These are phyloP conservation scores for Notodromas monacha DNA, from an alignment of 2,888 invertebrate species.

Conservation along the genomic window DNA sequence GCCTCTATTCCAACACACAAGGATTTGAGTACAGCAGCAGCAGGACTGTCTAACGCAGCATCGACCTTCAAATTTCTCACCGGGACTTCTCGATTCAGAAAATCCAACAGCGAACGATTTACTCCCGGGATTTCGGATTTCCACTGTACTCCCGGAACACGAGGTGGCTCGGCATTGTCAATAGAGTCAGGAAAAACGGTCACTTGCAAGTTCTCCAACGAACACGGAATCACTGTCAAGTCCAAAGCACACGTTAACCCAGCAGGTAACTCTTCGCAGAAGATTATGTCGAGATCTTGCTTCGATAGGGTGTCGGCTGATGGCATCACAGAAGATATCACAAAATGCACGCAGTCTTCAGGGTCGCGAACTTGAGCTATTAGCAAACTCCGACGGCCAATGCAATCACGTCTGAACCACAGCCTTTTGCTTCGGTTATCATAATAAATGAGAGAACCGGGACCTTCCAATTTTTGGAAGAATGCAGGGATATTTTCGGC, in stretches of 20 bases:
- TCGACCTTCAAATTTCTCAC: constrained; percentile 7
- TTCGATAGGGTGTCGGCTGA: too few relatives aligned
- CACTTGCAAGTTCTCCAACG: neutral
- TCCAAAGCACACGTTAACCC: too few relatives aligned
- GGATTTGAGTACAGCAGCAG: constrained; percentile 12
- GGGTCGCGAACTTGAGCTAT: too few relatives aligned
- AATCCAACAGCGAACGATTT: neutral
- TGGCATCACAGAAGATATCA: constrained; percentile 14
- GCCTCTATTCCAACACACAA: too few relatives aligned
- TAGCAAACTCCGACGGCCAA: constrained; percentile 54
- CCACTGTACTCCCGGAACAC: too few relatives aligned
- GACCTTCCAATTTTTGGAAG: too few relatives aligned
- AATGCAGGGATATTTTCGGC: too few relatives aligned
- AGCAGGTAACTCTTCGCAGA: too few relatives aligned
- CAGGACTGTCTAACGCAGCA: neutral
- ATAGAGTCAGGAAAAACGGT: too few relatives aligned
- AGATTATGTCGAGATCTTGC: neutral
- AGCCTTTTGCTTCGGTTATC: constrained; percentile 21
- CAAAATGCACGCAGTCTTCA: constrained; percentile 8
- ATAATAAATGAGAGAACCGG: too few relatives aligned
- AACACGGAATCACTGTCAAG: too few relatives aligned
- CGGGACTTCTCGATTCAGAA: constrained; percentile 6
- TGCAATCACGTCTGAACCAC: constrained; percentile 50
- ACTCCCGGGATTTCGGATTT: neutral
- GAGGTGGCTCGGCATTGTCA: too few relatives aligned